These are phyloP conservation scores for Sinonovacula constricta DNA, from an alignment of 1,140 invertebrate genomes.

Conservation along the genomic window DNA sequence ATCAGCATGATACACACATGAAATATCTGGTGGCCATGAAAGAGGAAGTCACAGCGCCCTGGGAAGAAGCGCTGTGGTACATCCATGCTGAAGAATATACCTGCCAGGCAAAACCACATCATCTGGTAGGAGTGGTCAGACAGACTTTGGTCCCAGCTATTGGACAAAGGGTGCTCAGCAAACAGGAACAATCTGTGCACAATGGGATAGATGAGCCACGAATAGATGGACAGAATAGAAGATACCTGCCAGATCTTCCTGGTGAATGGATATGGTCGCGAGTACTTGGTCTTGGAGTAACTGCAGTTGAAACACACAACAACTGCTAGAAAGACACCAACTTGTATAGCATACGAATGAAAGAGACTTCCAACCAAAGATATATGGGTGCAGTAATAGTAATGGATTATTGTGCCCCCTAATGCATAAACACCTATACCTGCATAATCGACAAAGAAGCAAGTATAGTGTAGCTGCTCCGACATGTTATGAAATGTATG, in stretches of 20 bases:
- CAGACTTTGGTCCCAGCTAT: slow-evolving; percentile 68
- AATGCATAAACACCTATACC: slow-evolving; percentile 76
- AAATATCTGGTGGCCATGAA: slow-evolving; percentile 77
- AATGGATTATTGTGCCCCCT: slow-evolving; percentile 75
- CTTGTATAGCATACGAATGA: slow-evolving; percentile 61
- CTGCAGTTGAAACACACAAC: slow-evolving; percentile 70
- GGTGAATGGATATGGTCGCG: slow-evolving; percentile 73
- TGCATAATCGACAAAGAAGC: slow-evolving; percentile 77
- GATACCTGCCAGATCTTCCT: slow-evolving; percentile 75
- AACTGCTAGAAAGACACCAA: slow-evolving; percentile 67
- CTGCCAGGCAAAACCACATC: slow-evolving; percentile 72
- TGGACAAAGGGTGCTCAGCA: slow-evolving; percentile 21
- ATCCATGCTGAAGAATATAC: slow-evolving; percentile 76
- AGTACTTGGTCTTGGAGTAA: slow-evolving; percentile 70
- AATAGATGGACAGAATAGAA: slow-evolving; percentile 71
- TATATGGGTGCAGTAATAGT: slow-evolving; percentile 71
- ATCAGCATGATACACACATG: slow-evolving; percentile 76
- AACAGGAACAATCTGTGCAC: slow-evolving; percentile 63
- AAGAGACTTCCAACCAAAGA: slow-evolving; percentile 56
- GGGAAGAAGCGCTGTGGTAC: slow-evolving; percentile 76
- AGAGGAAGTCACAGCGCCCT: slow-evolving; percentile 76
- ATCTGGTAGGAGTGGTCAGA: slow-evolving; percentile 72
- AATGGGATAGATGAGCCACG: slow-evolving; percentile 74
- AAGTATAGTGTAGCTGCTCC: slow-evolving; percentile 74
- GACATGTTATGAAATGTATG: slow-evolving; percentile 76